Evolutionary conservation across 1,140 invertebrate species (phyloP), one percentile per base, ranked within the genome.

Genomic region (Meloidogyne hapla): DNA sequence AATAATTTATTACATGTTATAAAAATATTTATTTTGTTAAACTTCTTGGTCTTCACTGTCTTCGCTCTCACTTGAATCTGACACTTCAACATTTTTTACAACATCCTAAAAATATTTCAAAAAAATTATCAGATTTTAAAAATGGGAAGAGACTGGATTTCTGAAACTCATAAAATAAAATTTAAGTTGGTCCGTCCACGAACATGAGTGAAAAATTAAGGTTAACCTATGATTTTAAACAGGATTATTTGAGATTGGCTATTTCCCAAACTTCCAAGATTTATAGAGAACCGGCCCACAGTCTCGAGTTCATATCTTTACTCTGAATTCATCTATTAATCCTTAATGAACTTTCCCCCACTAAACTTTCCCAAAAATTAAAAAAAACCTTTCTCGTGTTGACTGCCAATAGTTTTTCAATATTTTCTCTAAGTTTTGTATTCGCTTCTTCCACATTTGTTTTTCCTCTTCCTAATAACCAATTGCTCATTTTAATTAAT

Each of bases 401-500:
- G 0, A 73, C 23, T 63, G 21, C 56, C 21, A 28, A n/a, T 1
- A 73, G 71, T 33, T 64, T 73, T 62, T 73, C 56, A 3, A 73
- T 25, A 13, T 73, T 61, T 10, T 25, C 56, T 15, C 56, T 33
- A 10, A 73, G 28, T 23, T 26, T 73, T 25, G 56, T 61, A 1
- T 12, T 18, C 8, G 71, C 71, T 64, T 73, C 71, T 38, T 64
- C 71, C 9, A 38, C 71, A 23, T 3, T 73, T 4, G 28, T 13
- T 21, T 42, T 28, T 42, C 71, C 71, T 61, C 71, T 26, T 73
- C 48, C 71, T 0, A 73, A 12, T 26, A 38, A 40, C 71, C 28
- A 73, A 63, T 63, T 61, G 13, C 56, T 64, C 28, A 73, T 56
- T 61, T 73, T 23, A 38, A 73, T 33, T 13, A 73, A 33, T 45